These are phyloP conservation scores for Theristicus caerulescens DNA, from an alignment of 2,113 vertebrate genomes.

Conservation along the genomic window DNA sequence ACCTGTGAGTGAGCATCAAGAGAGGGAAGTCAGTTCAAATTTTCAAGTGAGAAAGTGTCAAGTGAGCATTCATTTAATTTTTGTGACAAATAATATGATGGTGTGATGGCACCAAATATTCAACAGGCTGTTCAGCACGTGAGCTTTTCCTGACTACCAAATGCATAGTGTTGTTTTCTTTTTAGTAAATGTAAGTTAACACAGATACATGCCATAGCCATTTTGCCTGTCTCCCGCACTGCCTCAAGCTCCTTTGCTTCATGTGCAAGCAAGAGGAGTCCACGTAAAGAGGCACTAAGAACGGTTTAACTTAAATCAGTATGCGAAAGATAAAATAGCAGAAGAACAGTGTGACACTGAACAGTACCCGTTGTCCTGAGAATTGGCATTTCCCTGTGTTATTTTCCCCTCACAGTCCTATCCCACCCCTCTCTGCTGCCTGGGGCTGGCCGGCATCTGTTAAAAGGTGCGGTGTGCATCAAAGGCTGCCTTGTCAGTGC, in stretches of 20 bases:
- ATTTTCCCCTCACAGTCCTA: neutral
- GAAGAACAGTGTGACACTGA: neutral
- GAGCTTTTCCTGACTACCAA: slow-evolving; percentile 35
- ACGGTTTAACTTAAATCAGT: neutral
- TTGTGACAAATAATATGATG: slow-evolving; percentile 18
- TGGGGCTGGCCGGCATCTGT: slow-evolving; percentile 24
- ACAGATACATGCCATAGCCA: neutral
- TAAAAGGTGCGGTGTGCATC: slow-evolving; percentile 27
- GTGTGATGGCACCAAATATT: slow-evolving; percentile 21
- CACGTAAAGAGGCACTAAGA: neutral
- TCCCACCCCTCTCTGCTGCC: neutral
- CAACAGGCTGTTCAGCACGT: slow-evolving; percentile 1
- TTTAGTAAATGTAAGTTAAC: slow-evolving; percentile 46
- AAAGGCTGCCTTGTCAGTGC: slow-evolving; percentile 54
- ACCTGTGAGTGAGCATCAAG: neutral
- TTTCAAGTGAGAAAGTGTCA: slow-evolving; percentile 37
- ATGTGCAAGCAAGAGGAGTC: neutral
- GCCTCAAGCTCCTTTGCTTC: neutral
- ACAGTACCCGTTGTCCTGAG: neutral
- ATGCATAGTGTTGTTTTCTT: neutral
- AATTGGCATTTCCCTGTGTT: neutral
- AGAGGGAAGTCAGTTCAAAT: slow-evolving; percentile 24
- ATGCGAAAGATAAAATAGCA: neutral
- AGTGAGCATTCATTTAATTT: neutral
- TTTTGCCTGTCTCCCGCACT: neutral